A percentile compares a stretch with the other conserved stretches of the same genome.
Conservation (phyloP, 2,113 vertebrate genomes). For the Taxidea taxus region DNA sequence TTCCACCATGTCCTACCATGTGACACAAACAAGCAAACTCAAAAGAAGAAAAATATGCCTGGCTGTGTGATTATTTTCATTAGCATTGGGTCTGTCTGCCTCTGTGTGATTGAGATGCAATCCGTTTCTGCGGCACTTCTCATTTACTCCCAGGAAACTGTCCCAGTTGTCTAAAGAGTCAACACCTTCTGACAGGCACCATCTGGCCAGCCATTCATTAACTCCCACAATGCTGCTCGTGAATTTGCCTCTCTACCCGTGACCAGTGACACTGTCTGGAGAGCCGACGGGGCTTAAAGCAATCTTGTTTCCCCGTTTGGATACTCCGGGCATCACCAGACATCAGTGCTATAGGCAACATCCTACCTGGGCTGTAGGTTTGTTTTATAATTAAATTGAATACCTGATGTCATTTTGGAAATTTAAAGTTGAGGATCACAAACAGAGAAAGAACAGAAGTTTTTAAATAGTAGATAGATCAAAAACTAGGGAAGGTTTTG, state of each 20-base stretch:
- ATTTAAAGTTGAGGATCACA: neutral
- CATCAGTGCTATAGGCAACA: neutral
- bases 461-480: neutral
- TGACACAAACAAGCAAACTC: conserved; percentile 42
- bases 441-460: neutral
- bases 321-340: neutral
- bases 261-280: neutral
- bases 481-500: neutral
- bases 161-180: conserved; percentile 79
- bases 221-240: conserved; percentile 60
- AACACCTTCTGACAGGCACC: conserved; percentile 82
- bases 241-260: neutral
- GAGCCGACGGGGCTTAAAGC: conserved; percentile 38
- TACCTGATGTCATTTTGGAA: neutral
- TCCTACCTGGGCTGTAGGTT: neutral
- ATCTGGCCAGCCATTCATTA: conserved; percentile 80
- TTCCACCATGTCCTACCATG: neutral
- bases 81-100: conserved; percentile 60
- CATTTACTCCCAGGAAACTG: conserved; percentile 79
- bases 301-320: conserved; percentile 39
- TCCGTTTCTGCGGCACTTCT: conserved; percentile 53
- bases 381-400: neutral
- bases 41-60: neutral
- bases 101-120: conserved; percentile 80
- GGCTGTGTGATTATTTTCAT: conserved; percentile 26